Base-by-base conservation (phyloP, 2,888 invertebrate genomes). In the Taphrorychus bicolor region DNA sequence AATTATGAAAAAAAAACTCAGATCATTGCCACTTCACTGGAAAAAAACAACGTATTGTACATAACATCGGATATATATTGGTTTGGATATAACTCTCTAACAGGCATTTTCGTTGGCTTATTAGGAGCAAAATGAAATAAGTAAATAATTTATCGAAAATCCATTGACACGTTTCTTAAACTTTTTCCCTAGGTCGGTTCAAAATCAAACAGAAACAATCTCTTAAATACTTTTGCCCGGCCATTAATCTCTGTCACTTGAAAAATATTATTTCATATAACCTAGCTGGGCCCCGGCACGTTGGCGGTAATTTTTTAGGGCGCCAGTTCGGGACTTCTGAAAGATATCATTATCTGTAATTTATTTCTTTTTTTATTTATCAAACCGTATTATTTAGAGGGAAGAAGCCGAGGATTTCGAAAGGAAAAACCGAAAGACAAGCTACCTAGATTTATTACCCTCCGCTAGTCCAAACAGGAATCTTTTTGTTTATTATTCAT, bases 351-450 rank as follows among this genome's bases (percentile, higher is more conserved):
- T 45, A 45, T 45, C 45, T 45, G 45, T 45, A 45, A 45, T 45
- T 45, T 45, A 45, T 45, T 45, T 45, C 45, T 45, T 45, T 45
- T n/a, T 45, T 45, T 45, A 45, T 45, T 45, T 45, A 45, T 45
- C 45, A 45, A 45, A 45, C 14, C 9, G 7, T 14, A 14, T 45
- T 4, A 16, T 45, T 45, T 45, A 16, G 32, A 11, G 32, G 32
- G 32, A 32, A n/a, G n/a, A n/a, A n/a, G n/a, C n/a, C n/a, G n/a
- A n/a, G n/a, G n/a, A 32, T 32, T 9, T 32, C 11, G 7, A 9
- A 32, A 7, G 32, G n/a, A n/a, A 32, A 32, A 32, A 32, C 32
- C 32, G 11, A 23, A 11, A 32, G 32, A 32, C 11, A 32, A 9
- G 7, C 32, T 11, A 11, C 11, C 9, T 11, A 32, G 11, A 32